phyloP scores from a whole-genome alignment of 2,113 vertebrate genomes.

The Neopipo cinnamomea region DNA sequence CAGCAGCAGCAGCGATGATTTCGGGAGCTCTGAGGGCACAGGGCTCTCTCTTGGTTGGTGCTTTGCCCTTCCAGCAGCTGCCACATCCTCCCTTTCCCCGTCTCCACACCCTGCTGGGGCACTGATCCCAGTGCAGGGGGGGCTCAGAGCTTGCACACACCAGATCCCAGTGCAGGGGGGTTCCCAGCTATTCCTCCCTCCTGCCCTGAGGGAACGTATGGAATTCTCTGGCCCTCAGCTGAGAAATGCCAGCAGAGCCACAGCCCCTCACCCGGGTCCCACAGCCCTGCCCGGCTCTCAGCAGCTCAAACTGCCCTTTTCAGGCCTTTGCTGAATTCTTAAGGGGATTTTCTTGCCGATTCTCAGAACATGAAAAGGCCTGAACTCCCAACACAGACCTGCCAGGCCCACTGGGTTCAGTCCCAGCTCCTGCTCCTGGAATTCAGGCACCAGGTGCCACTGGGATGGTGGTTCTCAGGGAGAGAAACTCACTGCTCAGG shows the following conservation, averaged over 20 bases:
- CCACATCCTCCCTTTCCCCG: neutral
- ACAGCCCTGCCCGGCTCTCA: fast-evolving
- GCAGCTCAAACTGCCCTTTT: neutral
- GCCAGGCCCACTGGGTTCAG: neutral
- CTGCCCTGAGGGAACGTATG: fast-evolving
- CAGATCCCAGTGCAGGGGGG: neutral
- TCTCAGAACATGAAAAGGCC: neutral
- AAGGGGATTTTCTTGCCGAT: neutral
- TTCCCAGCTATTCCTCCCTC: neutral
- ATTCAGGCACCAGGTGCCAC: neutral
- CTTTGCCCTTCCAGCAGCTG: neutral
- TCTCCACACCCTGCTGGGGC: neutral
- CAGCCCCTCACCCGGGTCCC: neutral
- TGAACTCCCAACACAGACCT: neutral
- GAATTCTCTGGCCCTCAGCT: neutral
- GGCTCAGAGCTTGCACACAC: neutral
- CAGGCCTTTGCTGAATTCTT: neutral
- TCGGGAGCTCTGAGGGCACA: neutral
- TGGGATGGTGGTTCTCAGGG: neutral
- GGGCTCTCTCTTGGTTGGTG: neutral
- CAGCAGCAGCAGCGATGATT: neutral
- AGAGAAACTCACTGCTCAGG: neutral
- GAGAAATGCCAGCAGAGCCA: neutral
- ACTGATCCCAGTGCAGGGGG: neutral
- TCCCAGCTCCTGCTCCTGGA: neutral